Conservation (phyloP, 2,113 vertebrate genomes). For the Loxodonta africana region DNA sequence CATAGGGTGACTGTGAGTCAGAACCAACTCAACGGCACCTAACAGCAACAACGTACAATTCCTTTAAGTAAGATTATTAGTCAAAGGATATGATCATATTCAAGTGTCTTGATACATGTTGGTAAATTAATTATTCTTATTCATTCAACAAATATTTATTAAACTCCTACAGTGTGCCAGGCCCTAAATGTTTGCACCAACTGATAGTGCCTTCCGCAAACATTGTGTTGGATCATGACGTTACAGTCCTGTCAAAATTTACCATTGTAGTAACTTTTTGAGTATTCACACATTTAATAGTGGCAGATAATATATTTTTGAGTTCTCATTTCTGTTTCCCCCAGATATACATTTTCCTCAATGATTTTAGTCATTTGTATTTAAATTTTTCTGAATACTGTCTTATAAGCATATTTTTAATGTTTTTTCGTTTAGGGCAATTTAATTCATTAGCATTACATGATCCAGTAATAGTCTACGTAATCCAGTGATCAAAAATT, state of each 20-base stretch:
- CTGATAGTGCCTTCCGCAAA: not conserved
- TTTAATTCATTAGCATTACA: not conserved
- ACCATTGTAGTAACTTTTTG: not conserved
- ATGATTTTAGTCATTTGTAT: not conserved
- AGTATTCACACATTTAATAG: not conserved
- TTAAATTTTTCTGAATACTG: slow-evolving; percentile 8
- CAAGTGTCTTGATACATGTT: not conserved
- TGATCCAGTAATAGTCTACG: not conserved
- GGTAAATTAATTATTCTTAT: not conserved
- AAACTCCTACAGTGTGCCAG: not conserved
- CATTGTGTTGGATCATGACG: not conserved
- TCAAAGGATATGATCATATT: not conserved
- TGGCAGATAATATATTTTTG: not conserved
- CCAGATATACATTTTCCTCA: not conserved
- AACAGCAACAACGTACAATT: not conserved
- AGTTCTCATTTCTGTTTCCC: slow-evolving; percentile 37
- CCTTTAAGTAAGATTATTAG: not conserved
- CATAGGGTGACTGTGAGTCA: too few species aligned
- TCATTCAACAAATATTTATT: not conserved
- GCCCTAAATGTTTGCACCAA: not conserved
- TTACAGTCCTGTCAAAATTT: not conserved
- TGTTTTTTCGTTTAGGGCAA: not conserved
- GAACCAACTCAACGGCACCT: too few species aligned
- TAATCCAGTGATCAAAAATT: slow-evolving; percentile 21
- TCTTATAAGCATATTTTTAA: not conserved